phyloP scores from a whole-genome alignment of 1,140 invertebrate genomes.

The Drosophila tropicalis region DNA sequence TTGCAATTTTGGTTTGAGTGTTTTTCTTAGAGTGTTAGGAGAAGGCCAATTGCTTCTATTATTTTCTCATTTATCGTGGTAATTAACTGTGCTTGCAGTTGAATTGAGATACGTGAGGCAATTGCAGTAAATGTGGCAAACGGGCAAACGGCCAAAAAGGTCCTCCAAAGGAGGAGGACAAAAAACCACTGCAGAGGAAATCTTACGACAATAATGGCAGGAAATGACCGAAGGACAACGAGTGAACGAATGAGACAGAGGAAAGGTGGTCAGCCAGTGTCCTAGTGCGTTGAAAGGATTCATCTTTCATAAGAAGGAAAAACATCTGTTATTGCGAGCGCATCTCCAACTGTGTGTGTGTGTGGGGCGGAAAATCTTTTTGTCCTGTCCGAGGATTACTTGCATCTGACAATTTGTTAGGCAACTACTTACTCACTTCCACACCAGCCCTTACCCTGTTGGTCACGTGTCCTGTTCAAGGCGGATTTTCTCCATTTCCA shows the following conservation, averaged over 20 bases:
- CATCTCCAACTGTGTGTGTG: slow-evolving; percentile 7
- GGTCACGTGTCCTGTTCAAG: slow-evolving; percentile 79
- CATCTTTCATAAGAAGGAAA: slow-evolving; percentile 5
- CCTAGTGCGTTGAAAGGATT: slow-evolving; percentile 7
- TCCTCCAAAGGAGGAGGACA: slow-evolving; percentile 28
- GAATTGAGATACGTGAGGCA: slow-evolving; percentile 50
- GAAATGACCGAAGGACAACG: not conserved
- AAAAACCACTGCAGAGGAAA: slow-evolving; percentile 14
- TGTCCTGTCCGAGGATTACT: slow-evolving; percentile 55
- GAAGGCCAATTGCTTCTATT: slow-evolving; percentile 38
- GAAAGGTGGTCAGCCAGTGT: slow-evolving; percentile 9
- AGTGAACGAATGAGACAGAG: not conserved
- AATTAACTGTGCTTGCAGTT: slow-evolving; percentile 56
- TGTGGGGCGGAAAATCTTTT: slow-evolving; percentile 47
- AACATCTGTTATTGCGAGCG: slow-evolving; percentile 8
- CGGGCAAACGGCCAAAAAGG: slow-evolving; percentile 11
- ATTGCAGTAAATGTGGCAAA: slow-evolving; percentile 31
- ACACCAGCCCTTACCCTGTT: slow-evolving; percentile 5
- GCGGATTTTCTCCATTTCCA: slow-evolving; percentile 64
- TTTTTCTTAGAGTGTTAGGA: slow-evolving; percentile 1
- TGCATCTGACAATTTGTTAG: slow-evolving; percentile 68
- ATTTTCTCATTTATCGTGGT: slow-evolving; percentile 70
- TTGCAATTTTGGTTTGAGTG: slow-evolving; percentile 36
- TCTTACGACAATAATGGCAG: slow-evolving; percentile 6
- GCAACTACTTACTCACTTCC: slow-evolving; percentile 8